These are phyloP conservation scores for Drosophila burlai DNA, from an alignment of 1,140 invertebrate genomes.

Conservation along the genomic window DNA sequence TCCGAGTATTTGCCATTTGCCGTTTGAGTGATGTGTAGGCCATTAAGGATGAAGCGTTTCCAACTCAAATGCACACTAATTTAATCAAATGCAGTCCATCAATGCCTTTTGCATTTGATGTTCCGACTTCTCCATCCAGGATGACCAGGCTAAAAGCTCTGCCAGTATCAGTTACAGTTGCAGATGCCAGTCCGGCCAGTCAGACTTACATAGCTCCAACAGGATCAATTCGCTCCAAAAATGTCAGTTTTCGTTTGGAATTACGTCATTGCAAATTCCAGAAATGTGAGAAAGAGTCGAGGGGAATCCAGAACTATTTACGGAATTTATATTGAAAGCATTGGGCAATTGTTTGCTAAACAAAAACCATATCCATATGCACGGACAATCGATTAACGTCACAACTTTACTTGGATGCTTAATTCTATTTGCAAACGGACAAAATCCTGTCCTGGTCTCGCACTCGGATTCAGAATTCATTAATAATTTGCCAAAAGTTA, in stretches of 20 bases:
- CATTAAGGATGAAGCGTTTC: conserved; percentile 50
- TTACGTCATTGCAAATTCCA: conserved; percentile 31
- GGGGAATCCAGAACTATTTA: neutral
- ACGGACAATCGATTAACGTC: conserved; percentile 23
- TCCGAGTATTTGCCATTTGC: conserved; percentile 20
- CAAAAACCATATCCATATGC: conserved; percentile 1
- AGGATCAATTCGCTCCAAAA: neutral
- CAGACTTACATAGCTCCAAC: neutral
- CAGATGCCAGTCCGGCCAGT: neutral
- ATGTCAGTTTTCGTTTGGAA: conserved; percentile 54
- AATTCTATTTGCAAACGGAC: conserved; percentile 34
- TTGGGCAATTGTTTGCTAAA: neutral
- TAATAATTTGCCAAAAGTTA: conserved; percentile 42
- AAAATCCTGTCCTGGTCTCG: conserved; percentile 6
- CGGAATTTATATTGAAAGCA: conserved; percentile 9
- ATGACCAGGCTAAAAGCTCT: conserved; percentile 45
- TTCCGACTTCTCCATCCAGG: conserved; percentile 1
- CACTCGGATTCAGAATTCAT: conserved; percentile 9
- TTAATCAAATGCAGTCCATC: conserved; percentile 76
- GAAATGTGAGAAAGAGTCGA: neutral
- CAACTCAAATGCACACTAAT: conserved; percentile 56
- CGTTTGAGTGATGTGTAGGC: conserved; percentile 31
- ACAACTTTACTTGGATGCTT: conserved; percentile 27
- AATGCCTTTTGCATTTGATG: conserved; percentile 41
- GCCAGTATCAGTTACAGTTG: conserved; percentile 18